A percentile compares a stretch with the other conserved stretches of the same genome.
phyloP scores from a whole-genome alignment of 2,113 vertebrate genomes.

The Balaeniceps rex region DNA sequence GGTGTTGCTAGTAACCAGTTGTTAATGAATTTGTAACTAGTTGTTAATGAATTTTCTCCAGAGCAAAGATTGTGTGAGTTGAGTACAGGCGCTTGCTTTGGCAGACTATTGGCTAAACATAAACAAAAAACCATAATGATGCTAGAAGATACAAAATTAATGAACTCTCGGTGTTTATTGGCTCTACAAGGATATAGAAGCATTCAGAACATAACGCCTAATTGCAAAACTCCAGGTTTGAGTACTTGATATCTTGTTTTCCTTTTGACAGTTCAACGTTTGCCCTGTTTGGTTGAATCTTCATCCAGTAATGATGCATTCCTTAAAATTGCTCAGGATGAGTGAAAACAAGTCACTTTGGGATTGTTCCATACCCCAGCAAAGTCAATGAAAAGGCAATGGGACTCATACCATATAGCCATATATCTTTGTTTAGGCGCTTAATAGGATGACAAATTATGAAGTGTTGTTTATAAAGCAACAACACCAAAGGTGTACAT shows the following conservation, averaged over 20 bases:
- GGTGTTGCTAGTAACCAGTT: background rate
- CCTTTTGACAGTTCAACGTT: background rate
- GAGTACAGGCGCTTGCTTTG: background rate
- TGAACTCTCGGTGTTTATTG: background rate
- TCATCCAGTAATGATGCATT: background rate
- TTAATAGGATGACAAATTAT: background rate
- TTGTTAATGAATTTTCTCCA: background rate
- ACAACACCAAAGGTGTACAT: background rate
- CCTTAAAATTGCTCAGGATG: background rate
- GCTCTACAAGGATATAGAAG: background rate
- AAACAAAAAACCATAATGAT: background rate
- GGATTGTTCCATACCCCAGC: background rate
- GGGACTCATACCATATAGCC: no score
- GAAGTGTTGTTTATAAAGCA: background rate
- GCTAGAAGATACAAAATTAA: background rate
- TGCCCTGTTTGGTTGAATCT: background rate
- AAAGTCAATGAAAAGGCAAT: background rate
- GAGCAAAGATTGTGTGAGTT: background rate
- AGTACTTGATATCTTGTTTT: background rate
- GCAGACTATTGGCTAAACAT: background rate
- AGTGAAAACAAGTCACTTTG: background rate
- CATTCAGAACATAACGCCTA: background rate
- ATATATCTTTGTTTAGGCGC: background rate
- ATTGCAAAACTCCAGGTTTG: background rate
- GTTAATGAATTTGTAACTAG: background rate